Conservation (phyloP, 2,888 invertebrate species). For the Leptinotarsa tumamoca region DNA sequence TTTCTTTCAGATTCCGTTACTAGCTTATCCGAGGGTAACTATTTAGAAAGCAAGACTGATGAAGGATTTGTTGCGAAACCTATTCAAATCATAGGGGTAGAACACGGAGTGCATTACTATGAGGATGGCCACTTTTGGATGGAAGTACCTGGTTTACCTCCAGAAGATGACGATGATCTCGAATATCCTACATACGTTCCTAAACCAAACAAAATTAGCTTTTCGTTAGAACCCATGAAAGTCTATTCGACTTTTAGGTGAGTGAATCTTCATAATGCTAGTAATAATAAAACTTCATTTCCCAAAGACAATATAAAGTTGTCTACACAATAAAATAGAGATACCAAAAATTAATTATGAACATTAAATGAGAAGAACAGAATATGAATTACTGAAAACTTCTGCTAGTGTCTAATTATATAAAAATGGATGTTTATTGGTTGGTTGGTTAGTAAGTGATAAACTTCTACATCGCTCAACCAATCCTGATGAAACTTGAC, state of each 20-base stretch:
- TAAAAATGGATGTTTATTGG: no score
- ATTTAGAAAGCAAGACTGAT: constrained; percentile 65
- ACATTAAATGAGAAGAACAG: no score
- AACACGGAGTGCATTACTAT: constrained; percentile 90
- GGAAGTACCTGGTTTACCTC: constrained; percentile 85
- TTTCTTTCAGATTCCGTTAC: constrained; percentile 67
- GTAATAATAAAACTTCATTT: no score
- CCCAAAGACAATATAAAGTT: no score
- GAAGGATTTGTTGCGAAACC: constrained; percentile 74
- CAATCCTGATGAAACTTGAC: no score
- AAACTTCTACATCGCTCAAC: no score
- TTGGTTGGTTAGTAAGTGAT: no score
- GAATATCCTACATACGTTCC: constrained; percentile 81
- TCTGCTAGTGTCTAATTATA: no score
- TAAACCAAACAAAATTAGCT: constrained; percentile 72
- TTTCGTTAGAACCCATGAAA: constrained; percentile 84
- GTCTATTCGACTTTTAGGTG: constrained; percentile 81
- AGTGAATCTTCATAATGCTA: not conserved
- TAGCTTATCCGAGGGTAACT: constrained; percentile 66
- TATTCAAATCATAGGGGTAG: constrained; percentile 78
- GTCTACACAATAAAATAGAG: no score
- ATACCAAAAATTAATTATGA: no score
- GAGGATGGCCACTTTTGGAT: constrained; percentile 96
- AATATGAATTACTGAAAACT: no score
- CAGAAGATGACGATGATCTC: constrained; percentile 79